These are phyloP conservation scores for Ptychochromis oligacanthus DNA, from an alignment of 2,113 vertebrate species.

Conservation along the genomic window DNA sequence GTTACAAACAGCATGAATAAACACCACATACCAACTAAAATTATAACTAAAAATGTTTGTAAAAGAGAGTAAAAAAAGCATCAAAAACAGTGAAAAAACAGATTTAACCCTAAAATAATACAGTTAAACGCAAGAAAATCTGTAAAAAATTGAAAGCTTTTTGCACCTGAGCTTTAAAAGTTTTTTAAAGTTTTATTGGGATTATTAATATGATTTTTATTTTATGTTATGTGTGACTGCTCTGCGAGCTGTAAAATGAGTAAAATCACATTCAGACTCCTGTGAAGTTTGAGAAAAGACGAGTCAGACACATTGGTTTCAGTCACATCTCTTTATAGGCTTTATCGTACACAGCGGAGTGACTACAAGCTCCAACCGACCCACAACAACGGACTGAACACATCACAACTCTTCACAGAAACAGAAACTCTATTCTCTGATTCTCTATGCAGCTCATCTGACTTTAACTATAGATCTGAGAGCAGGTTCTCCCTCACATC, in stretches of 20 bases:
- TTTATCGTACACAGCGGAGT: constrained; percentile 51
- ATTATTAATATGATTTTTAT: too few species aligned
- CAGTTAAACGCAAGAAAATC: neutral
- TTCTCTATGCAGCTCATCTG: neutral
- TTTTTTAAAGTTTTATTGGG: too few species aligned
- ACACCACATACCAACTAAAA: too few species aligned
- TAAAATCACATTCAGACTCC: neutral
- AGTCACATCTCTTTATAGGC: constrained; percentile 69
- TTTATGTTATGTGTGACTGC: too few species aligned
- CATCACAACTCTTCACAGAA: constrained; percentile 34
- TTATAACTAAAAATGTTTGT: too few species aligned
- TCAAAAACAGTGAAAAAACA: too few species aligned
- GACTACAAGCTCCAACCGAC: constrained; percentile 52
- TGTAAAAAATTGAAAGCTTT: neutral
- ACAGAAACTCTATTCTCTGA: constrained; percentile 17
- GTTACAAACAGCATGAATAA: too few species aligned
- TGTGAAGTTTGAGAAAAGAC: neutral
- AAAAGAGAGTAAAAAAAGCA: too few species aligned
- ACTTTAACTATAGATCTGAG: constrained; percentile 9
- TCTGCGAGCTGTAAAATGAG: too few species aligned
- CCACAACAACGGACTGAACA: constrained; percentile 48
- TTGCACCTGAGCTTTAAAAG: neutral
- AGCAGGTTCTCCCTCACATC: neutral
- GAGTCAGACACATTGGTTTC: constrained; percentile 22
- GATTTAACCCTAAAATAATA: neutral